These are phyloP conservation scores for Agrochola lychnidis DNA, from an alignment of 2,888 invertebrate species.

Conservation along the genomic window DNA sequence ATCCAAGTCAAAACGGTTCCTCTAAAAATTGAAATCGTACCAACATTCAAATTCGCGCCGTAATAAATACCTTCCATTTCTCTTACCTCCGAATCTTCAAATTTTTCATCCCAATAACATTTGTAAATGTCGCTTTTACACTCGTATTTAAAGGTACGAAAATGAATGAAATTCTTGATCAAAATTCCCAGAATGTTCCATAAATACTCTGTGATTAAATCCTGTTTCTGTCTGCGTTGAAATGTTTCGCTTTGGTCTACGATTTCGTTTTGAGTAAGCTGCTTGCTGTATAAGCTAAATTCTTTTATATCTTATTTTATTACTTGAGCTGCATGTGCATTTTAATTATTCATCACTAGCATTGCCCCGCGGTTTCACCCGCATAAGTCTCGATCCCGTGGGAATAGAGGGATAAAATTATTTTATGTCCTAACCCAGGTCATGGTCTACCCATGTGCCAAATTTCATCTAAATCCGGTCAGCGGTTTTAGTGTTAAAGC, in stretches of 20 bases:
- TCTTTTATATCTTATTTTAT: background rate
- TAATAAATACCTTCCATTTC: constrained; percentile 45
- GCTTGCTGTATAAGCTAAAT: background rate
- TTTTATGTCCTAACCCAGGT: too few relatives aligned
- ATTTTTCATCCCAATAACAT: constrained; percentile 47
- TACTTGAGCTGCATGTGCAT: background rate
- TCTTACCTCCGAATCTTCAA: constrained; percentile 13
- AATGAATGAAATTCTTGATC: constrained; percentile 38
- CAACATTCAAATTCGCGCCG: constrained; percentile 12
- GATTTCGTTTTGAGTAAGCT: constrained; percentile 8
- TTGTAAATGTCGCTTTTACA: constrained; percentile 46
- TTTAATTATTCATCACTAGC: background rate
- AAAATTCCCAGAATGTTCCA: constrained; percentile 22
- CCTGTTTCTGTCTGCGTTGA: constrained; percentile 12
- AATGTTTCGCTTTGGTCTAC: constrained; percentile 14
- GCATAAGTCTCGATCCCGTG: too few relatives aligned
- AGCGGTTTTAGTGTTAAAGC: too few relatives aligned
- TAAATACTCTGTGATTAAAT: constrained; percentile 40
- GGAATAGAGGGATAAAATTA: too few relatives aligned
- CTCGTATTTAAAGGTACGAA: constrained; percentile 8
- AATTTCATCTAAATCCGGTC: too few relatives aligned
- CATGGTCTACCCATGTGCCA: too few relatives aligned
- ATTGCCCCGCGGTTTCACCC: too few relatives aligned
- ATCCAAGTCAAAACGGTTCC: constrained; percentile 5
- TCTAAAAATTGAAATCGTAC: constrained; percentile 34